Percentiles rank a stretch among this genome's conserved stretches.
Evolutionary conservation across 2,113 vertebrate genomes (phyloP).

Genomic region (Tachysurus vachellii): DNA sequence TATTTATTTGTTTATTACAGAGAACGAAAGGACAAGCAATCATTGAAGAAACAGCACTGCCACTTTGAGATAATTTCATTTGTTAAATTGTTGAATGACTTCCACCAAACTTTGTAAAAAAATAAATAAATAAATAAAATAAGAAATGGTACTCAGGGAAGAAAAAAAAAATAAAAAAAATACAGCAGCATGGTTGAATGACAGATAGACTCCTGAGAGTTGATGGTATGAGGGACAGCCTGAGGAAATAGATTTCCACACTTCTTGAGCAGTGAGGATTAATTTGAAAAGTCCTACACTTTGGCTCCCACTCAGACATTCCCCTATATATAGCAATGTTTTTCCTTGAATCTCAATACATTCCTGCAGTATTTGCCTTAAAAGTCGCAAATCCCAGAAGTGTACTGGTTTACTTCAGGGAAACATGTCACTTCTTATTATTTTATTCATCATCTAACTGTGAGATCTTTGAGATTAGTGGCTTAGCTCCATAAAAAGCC

Average conservation of each 20-base stretch:
- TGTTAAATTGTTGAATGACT: constrained; percentile 29
- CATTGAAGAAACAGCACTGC: not conserved
- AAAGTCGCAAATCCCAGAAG: constrained; percentile 51
- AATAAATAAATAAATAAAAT: not conserved
- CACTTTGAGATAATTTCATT: constrained; percentile 58
- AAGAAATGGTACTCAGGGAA: constrained; percentile 5
- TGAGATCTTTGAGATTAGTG: constrained; percentile 29
- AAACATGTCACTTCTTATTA: constrained; percentile 53
- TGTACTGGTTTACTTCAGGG: constrained; percentile 56
- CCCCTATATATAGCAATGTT: constrained; percentile 42
- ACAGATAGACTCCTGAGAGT: constrained; percentile 68
- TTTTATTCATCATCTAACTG: constrained; percentile 49
- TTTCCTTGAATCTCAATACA: constrained; percentile 53
- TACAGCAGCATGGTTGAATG: constrained; percentile 65
- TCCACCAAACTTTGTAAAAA: not conserved
- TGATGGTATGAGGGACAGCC: constrained; percentile 69
- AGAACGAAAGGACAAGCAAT: constrained; percentile 34
- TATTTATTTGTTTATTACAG: constrained; percentile 30
- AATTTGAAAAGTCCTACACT: constrained; percentile 66
- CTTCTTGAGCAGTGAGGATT: constrained; percentile 66
- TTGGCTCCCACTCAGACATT: constrained; percentile 54
- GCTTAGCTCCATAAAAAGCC: not conserved
- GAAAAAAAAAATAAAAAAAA: constrained; percentile 12
- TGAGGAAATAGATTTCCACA: constrained; percentile 69
- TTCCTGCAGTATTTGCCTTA: constrained; percentile 62